phyloP scores from a whole-genome alignment of 2,888 invertebrate species.

The Lepas anatifera region DNA sequence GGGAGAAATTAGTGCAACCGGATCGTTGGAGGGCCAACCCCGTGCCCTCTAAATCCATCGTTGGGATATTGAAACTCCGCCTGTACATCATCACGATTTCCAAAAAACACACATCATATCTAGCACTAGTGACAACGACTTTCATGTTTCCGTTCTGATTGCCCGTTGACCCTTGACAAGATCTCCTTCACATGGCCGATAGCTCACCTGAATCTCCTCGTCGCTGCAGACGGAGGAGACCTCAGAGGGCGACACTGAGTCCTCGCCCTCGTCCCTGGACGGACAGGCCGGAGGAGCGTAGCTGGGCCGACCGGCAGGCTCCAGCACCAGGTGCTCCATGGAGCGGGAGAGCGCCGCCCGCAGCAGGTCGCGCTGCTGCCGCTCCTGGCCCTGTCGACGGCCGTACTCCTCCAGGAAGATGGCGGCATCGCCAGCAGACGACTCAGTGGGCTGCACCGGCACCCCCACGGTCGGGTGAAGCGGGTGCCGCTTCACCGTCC shows the following conservation, averaged over 20 bases:
- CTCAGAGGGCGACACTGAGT: background rate
- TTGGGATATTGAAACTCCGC: too few species aligned
- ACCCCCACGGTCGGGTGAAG: background rate
- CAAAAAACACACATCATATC: too few species aligned
- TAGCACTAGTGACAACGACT: too few species aligned
- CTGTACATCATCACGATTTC: too few species aligned
- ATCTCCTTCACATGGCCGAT: too few species aligned
- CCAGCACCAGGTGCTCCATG: constrained; percentile 8
- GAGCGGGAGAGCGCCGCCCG: background rate
- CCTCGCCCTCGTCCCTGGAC: background rate
- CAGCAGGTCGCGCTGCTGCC: background rate
- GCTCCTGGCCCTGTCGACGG: background rate
- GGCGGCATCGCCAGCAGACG: background rate
- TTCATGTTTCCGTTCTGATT: too few species aligned
- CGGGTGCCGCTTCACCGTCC: background rate
- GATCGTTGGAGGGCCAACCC: too few species aligned
- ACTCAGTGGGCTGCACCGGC: background rate
- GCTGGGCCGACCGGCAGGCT: background rate
- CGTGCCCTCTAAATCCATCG: too few species aligned
- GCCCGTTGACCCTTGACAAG: too few species aligned
- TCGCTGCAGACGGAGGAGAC: background rate
- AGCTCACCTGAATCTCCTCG: background rate
- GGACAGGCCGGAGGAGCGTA: background rate
- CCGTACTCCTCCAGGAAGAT: constrained; percentile 2
- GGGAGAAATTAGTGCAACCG: too few species aligned